phyloP scores from a whole-genome alignment of 1,140 invertebrate species.

The Eulimnadia texana region DNA sequence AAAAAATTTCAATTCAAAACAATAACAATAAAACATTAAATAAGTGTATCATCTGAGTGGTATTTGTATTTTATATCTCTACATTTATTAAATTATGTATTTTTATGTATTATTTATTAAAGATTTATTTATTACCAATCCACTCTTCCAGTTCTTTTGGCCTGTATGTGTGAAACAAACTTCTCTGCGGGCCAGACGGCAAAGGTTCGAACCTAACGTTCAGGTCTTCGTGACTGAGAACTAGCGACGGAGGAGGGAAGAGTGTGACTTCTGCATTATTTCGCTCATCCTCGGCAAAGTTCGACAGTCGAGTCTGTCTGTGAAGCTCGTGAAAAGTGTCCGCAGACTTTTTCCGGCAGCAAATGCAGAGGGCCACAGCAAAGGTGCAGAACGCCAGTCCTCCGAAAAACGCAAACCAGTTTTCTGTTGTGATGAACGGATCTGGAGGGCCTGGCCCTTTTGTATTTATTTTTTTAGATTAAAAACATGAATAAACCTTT shows the following conservation, averaged over 20 bases:
- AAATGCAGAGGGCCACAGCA: neutral
- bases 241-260: conserved; percentile 1
- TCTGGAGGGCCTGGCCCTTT: too few relatives aligned
- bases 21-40: neutral
- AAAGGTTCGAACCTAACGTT: conserved; percentile 6
- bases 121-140: neutral
- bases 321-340: neutral
- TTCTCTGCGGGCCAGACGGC: neutral
- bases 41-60: too few relatives aligned
- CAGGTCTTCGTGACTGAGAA: conserved; percentile 4
- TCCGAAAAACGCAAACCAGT: too few relatives aligned
- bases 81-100: too few relatives aligned
- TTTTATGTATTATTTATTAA: too few relatives aligned
- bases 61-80: too few relatives aligned
- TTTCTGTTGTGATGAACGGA: too few relatives aligned
- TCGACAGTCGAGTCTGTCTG: neutral
- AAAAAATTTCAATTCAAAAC: too few relatives aligned
- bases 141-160: conserved; percentile 3
- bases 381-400: too few relatives aligned
- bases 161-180: conserved; percentile 2
- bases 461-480: too few relatives aligned
- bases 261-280: conserved; percentile 1
- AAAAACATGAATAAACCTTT: too few relatives aligned
- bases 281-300: neutral
- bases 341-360: neutral